Evolutionary conservation across 1,140 invertebrate species (phyloP), one percentile per base, ranked within the genome.

Genomic region (Pollicipes pollicipes): DNA sequence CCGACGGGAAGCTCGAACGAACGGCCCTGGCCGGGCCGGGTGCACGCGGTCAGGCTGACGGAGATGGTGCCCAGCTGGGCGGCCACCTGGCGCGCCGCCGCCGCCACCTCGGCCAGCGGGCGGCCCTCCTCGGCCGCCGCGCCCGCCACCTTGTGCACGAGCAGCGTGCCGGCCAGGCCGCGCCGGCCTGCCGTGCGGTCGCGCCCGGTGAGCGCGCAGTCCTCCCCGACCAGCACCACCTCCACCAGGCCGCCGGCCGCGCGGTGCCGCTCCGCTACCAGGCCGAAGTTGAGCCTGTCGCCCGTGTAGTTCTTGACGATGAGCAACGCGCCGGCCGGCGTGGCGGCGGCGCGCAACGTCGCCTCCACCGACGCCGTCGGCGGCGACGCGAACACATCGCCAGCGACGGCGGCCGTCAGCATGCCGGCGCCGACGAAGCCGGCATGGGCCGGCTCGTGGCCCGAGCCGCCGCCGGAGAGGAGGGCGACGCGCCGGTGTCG

Each of bases 261-360:
- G 77, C 81, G 86, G 1, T 87, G 88, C 76, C 85, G 84, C 78
- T 93, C 89, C 64, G 87, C 82, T 1, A 90, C 89, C 77, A 90
- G 83, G 27, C 90, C 91, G 80, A 93, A 93, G 78, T 93, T 93
- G 4, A 95, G 79, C 75, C 90, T 80, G 76, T 94, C 91, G 0
- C 91, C 91, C 10, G 91, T 94, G 77, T 95, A 94, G 81, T 94
- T 95, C 17, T 88, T 87, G 13, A 91, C 84, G 27, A 92, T 81
- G 0, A 91, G 82, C 6, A 93, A 76, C 68, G 88, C 84, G 31
- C 89, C 90, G 73, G 81, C 88, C 89, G 69, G 63, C 82, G 77
- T 35, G 75, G 78, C 84, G 35, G 85, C 80, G 75, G 84, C 82
- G 70, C 82, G 77, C 8, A 91, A 84, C 1, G 86, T 87, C 68